Conservation (phyloP, 2,888 invertebrate genomes). For the Phengaris arion region DNA sequence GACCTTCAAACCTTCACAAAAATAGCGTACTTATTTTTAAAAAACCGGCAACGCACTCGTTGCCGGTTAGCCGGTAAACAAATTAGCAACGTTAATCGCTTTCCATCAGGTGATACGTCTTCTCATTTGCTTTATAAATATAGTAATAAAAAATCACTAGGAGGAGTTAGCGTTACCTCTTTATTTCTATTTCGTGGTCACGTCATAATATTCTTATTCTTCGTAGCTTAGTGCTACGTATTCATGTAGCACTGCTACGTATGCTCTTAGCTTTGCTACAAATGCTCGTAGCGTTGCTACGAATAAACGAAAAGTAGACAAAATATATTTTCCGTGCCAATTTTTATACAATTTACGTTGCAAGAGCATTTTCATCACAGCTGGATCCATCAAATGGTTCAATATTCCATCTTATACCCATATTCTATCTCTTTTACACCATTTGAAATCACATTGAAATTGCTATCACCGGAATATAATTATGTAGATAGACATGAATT, state of each 20-base stretch:
- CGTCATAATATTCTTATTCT: neutral
- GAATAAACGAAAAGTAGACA: neutral
- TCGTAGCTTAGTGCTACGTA: neutral
- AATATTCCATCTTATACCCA: neutral
- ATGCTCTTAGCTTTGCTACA: neutral
- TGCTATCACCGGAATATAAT: slow-evolving; percentile 18
- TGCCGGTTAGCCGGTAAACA: no score
- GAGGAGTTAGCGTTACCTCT: neutral
- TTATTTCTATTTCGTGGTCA: no score
- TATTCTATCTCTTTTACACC: slow-evolving; percentile 14
- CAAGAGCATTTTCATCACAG: neutral
- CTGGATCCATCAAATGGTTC: neutral
- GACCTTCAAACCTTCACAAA: no score
- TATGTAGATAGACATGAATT: slow-evolving; percentile 18
- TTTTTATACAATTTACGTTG: neutral
- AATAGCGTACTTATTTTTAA: no score
- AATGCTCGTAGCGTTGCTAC: neutral
- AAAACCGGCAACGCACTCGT: no score
- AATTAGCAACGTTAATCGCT: no score
- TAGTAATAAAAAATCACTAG: neutral
- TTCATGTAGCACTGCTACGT: neutral
- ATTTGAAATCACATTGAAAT: slow-evolving; percentile 14
- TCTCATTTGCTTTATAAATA: no score
- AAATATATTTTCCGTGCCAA: neutral
- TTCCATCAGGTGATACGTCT: no score